Conservation (phyloP, 2,888 invertebrate genomes). For the Trypoxylon attenuatum region DNA sequence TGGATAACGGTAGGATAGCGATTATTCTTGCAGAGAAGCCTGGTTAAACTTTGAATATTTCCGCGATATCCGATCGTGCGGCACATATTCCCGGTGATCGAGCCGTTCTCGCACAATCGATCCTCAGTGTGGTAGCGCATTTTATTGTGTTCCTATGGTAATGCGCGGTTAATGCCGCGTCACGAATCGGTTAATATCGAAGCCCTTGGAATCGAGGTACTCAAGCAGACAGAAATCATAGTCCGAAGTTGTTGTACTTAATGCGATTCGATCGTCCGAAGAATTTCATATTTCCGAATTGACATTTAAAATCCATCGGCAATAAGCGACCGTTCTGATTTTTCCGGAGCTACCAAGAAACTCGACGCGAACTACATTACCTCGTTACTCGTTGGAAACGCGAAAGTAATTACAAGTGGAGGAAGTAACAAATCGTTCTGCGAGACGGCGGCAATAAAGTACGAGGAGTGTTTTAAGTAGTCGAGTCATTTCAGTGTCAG, state of each 20-base stretch:
- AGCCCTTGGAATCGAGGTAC: no score
- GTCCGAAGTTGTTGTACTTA: no score
- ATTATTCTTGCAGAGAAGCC: not conserved
- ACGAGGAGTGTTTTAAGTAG: conserved; percentile 63
- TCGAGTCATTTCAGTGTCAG: conserved; percentile 64
- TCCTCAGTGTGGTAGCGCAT: no score
- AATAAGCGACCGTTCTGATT: conserved; percentile 5
- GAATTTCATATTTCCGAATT: no score
- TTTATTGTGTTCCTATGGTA: no score
- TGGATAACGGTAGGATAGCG: conserved; percentile 15
- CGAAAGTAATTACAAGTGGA: conserved; percentile 60
- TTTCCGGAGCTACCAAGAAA: conserved; percentile 8
- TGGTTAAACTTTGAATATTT: not conserved
- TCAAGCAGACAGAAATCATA: no score
- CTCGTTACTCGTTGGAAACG: conserved; percentile 50
- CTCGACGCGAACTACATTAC: conserved; percentile 40
- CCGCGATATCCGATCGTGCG: no score
- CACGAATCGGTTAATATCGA: no score
- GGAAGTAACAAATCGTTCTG: conserved; percentile 64
- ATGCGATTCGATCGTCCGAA: no score
- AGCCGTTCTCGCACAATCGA: no score
- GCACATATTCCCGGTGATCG: no score
- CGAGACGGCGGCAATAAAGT: conserved; percentile 65
- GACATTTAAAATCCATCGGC: conserved; percentile 7
- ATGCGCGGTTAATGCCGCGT: no score